phyloP scores from a whole-genome alignment of 2,113 vertebrate genomes.

The Aegotheles bennettii region DNA sequence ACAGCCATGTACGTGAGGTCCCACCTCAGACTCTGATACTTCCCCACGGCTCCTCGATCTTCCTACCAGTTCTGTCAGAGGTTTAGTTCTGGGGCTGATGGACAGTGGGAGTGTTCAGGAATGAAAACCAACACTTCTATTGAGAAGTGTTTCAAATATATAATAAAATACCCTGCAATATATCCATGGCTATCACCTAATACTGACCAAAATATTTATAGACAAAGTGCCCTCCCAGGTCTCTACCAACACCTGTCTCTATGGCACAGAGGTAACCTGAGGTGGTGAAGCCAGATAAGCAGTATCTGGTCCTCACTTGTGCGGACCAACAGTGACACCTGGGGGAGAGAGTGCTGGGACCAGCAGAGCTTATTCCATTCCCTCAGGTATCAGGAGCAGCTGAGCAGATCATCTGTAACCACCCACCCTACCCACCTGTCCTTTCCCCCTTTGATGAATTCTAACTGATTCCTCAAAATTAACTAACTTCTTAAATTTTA shows the following conservation, averaged over 20 bases:
- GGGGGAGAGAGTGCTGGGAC: constrained; percentile 63
- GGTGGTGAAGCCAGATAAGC: neutral
- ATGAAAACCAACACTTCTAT: fast-evolving
- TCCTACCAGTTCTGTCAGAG: neutral
- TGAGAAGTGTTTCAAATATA: fast-evolving
- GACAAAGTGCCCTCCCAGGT: fast-evolving
- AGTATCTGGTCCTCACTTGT: neutral
- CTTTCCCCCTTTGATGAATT: fast-evolving
- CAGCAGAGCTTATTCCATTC: neutral
- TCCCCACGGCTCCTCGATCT: fast-evolving
- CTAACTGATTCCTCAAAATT: fast-evolving
- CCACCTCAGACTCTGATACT: neutral
- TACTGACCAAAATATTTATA: fast-evolving
- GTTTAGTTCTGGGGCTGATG: neutral
- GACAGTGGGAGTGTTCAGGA: neutral
- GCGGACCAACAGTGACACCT: constrained; percentile 77
- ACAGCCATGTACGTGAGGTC: fast-evolving
- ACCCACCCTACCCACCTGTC: fast-evolving
- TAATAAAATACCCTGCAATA: fast-evolving
- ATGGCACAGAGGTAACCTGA: neutral
- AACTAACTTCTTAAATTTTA: fast-evolving
- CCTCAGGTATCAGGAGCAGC: neutral
- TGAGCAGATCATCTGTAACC: neutral
- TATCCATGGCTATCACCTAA: neutral
- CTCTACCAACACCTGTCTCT: no score